Evolutionary conservation across 2,888 invertebrate species (phyloP), one percentile per base, ranked within the genome.

Genomic region (Gymnoscelis rufifasciata): DNA sequence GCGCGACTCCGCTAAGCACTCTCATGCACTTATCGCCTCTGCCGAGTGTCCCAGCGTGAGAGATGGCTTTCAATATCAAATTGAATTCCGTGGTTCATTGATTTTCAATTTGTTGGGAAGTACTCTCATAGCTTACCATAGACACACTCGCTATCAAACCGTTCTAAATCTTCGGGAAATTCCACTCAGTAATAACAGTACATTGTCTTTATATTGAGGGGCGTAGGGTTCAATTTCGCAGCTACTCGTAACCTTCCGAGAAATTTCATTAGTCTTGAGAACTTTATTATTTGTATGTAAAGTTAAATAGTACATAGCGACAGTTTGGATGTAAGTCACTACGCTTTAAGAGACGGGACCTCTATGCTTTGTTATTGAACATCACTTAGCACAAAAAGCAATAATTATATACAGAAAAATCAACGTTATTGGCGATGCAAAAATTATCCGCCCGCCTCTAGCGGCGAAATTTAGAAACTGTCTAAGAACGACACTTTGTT

Each of bases 71-170:
- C 89, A 89, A 90, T 90, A 89, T 90, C 88, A 90, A 90, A 90
- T 90, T 90, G 90, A 90, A 90, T 90, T 90, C 90, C 88, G 89
- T 88, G 90, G 90, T 90, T 89, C 90, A 90, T 90, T 90, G 90
- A 89, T 84, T 88, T 88, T 90, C 89, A 89, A 90, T 90, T 86
- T 87, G 86, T 83, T 73, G 76, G 77, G 75, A 75, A 78, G 71
- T 74, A 76, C 75, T 82, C 77, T 71, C 78, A 68, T 79, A 80
- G 80, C 82, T 83, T 82, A 79, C 79, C 74, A 80, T 78, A 78
- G 78, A 78, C 71, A 74, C 73, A 74, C 73, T 66, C 62, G 63
- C 68, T 66, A 74, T 70, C 67, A 66, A 64, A 69, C 79, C 74
- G 78, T 75, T 78, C 78, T 79, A 79, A 79, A 79, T 81, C 75